Evolutionary conservation across 2,797 vertebrate species (phyloP).

Genomic region (Thamnophis elegans): DNA sequence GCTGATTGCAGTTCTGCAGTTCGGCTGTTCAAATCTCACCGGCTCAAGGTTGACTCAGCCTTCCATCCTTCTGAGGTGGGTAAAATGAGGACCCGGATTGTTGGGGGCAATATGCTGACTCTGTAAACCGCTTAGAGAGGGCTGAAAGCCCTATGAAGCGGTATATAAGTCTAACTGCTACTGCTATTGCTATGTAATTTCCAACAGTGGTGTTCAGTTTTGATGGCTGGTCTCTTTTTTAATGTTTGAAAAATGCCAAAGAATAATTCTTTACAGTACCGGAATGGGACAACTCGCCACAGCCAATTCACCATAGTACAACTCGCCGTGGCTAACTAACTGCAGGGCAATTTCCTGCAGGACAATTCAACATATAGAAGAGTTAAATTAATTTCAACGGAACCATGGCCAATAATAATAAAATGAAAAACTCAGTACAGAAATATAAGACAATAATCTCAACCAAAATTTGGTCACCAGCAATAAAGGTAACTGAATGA

Average conservation of each 20-base stretch:
- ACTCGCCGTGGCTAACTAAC: neutral
- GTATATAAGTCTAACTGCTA: no score
- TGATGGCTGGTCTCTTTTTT: neutral
- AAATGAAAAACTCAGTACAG: neutral
- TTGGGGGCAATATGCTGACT: no score
- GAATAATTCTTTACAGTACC: neutral
- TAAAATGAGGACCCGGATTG: no score
- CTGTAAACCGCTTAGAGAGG: no score
- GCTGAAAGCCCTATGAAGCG: no score
- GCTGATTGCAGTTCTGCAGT: no score
- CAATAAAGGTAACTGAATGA: neutral
- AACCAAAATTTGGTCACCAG: neutral
- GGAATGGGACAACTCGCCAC: neutral
- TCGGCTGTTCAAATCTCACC: no score
- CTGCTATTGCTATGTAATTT: neutral
- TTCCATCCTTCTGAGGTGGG: no score
- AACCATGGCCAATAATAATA: neutral
- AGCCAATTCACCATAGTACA: neutral
- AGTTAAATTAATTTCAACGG: neutral
- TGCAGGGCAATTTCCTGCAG: accelerated
- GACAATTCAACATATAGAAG: neutral
- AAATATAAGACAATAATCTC: neutral
- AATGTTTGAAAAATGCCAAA: neutral
- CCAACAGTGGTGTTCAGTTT: neutral
- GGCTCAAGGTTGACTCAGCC: no score